Evolutionary conservation across 2,113 vertebrate species (phyloP).

Genomic region (Poeciliopsis prolifica): DNA sequence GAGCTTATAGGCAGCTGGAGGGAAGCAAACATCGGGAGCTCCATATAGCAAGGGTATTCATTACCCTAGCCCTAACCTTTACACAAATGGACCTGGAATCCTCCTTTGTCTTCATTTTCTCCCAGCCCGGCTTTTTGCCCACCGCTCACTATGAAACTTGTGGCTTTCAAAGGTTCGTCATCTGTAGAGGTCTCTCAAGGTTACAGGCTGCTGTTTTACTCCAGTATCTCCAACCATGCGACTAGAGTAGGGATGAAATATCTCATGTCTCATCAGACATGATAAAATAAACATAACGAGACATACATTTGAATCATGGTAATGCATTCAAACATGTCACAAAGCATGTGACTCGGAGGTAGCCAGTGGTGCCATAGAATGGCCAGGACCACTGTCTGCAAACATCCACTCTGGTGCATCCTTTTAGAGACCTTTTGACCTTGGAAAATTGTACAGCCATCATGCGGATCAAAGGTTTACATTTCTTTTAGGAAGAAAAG

Average conservation of each 20-base stretch:
- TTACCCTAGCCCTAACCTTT: constrained; percentile 82
- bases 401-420: not conserved
- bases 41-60: constrained; percentile 75
- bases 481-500: not conserved
- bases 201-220: constrained; percentile 26
- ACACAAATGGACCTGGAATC: constrained; percentile 75
- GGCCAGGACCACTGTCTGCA: not conserved
- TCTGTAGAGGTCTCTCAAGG: constrained; percentile 72
- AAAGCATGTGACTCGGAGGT: not conserved
- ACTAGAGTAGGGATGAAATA: constrained; percentile 10
- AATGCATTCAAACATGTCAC: not conserved
- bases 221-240: constrained; percentile 32
- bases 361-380: too few relatives aligned
- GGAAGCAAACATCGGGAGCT: constrained; percentile 67
- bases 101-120: constrained; percentile 81
- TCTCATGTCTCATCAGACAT: constrained; percentile 1
- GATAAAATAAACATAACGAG: not conserved
- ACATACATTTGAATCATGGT: not conserved
- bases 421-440: not conserved
- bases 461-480: not conserved
- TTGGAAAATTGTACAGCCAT: not conserved
- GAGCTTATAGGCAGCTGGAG: constrained; percentile 80
- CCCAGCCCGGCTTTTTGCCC: constrained; percentile 20
- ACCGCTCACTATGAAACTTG: constrained; percentile 23
- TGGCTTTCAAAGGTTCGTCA: constrained; percentile 56